Evolutionary conservation across 2,797 vertebrate genomes (phyloP), one percentile per base, ranked within the genome.

Genomic region (Dryobates pubescens): DNA sequence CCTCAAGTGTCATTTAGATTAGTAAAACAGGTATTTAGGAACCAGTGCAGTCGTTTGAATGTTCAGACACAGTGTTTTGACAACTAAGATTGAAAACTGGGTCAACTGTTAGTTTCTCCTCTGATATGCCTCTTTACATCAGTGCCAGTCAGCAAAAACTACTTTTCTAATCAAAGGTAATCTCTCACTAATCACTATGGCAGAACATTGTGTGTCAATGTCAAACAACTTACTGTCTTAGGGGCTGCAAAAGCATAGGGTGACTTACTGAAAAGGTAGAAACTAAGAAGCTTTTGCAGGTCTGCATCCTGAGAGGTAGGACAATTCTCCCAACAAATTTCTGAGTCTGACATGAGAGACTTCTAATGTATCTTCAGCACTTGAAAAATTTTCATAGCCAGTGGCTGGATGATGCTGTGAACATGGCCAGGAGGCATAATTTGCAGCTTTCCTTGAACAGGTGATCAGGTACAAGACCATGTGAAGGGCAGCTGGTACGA

Each of bases 21-120:
- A 91, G 64, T 86, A 65, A 91, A 90, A 79, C 24, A 75, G 53
- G 64, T 84, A 84, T 82, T 82, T 73, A 59, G 80, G 72, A 45
- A 89, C 58, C 41, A 73, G 26, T 32, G 57, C 8, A 59, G 27
- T 92, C 63, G 78, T 85, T 57, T 80, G 53, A 78, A 64, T 70
- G 38, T 79, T 88, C 82, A 92, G 45, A 63, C 53, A 80, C 65
- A 82, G 70, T 77, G 53, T 82, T 91, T 81, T 88, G 23, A n/a
- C 70, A 91, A 59, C 56, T 89, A 23, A 72, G 19, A 24, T 56
- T 95, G 57, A 92, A 94, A 95, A 91, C 57, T 88, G 77, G 88
- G 90, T 94, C 94, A 94, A 90, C 90, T 82, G 77, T 54, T 81
- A 36, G 58, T 91, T 93, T 96, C 85, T 91, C 30, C 36, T 92